Conservation (phyloP, 35 echinoderm and acorn worm species). For the Nesometra sesokonis region DNA sequence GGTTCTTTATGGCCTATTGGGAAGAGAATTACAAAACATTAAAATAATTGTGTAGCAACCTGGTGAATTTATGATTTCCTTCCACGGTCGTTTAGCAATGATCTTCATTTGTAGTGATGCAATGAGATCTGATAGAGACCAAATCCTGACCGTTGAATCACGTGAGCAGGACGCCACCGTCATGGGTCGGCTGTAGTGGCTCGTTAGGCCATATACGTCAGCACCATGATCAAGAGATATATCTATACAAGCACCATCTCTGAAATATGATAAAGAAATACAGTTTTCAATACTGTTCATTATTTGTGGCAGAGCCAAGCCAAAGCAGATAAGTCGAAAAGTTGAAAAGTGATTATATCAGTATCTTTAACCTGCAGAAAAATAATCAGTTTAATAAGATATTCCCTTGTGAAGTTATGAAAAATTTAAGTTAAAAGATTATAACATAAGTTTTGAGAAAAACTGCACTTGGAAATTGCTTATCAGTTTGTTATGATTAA, state of each 20-base stretch:
- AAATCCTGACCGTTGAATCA: conserved; percentile 90
- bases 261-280: conserved; percentile 1
- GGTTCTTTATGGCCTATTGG: too few relatives aligned
- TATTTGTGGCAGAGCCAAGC: too few relatives aligned
- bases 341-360: neutral
- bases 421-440: too few relatives aligned
- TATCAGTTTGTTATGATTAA: too few relatives aligned
- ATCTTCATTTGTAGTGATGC: conserved; percentile 72
- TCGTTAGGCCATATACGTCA: conserved; percentile 95
- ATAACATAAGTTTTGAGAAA: too few relatives aligned
- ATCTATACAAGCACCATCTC: conserved; percentile 96
- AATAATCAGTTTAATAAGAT: too few relatives aligned
- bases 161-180: conserved; percentile 82
- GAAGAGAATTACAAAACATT: too few relatives aligned
- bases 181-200: conserved; percentile 73
- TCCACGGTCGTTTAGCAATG: conserved; percentile 57
- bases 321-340: neutral
- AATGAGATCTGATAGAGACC: conserved; percentile 64
- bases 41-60: conserved; percentile 26
- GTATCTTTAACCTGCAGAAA: neutral
- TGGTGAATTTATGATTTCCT: conserved; percentile 63
- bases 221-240: conserved; percentile 87
- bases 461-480: too few relatives aligned
- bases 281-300: neutral
- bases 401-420: too few relatives aligned